Base-by-base conservation (phyloP, 2,797 vertebrate species). In the Hippoglossus hippoglossus region DNA sequence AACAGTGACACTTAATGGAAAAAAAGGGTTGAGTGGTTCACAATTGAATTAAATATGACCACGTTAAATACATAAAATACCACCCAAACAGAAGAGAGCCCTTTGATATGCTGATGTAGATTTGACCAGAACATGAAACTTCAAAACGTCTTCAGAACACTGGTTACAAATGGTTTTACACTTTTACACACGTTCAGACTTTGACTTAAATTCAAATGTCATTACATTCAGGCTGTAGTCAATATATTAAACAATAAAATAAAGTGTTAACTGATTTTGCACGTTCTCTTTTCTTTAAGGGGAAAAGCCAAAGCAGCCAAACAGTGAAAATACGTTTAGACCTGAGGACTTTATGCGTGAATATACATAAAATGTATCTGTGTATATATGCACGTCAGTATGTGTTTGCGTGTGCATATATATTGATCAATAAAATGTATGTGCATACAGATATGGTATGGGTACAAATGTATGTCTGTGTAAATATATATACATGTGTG, bases 1-100 rank as follows among this genome's bases (percentile, higher is more conserved):
- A 50, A 1, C 2, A 0, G 15, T 58, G 11, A n/a, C 24, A 31
- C 49, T 0, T 15, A 9, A 6, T 6, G 15, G 2, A 5, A 4
- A 55, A 21, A 16, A 12, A 28, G 10, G 34, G 19, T 39, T 24
- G 11, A 22, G 1, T 25, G 60, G 55, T 58, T 54, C 52, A 2
- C 50, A 61, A 12, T 54, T 18, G 52, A n/a, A 67, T 53, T 22
- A 4, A 55, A 49, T 26, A 13, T 28, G 64, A 55, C 16, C 19
- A 66, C 50, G 63, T 15, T 0, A 19, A 46, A 31, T 12, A 4
- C 16, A 36, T 21, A 39, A 39, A 10, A 34, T 11, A 34, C 9
- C 31, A 34, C 4, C 39, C 0, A 28, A 13, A 24, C 3, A 1
- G 26, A 4, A 24, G 58, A 49, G 49, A 24, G 18, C 39, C 3